phyloP scores from a whole-genome alignment of 2,113 vertebrate species.

The Calcarius ornatus region DNA sequence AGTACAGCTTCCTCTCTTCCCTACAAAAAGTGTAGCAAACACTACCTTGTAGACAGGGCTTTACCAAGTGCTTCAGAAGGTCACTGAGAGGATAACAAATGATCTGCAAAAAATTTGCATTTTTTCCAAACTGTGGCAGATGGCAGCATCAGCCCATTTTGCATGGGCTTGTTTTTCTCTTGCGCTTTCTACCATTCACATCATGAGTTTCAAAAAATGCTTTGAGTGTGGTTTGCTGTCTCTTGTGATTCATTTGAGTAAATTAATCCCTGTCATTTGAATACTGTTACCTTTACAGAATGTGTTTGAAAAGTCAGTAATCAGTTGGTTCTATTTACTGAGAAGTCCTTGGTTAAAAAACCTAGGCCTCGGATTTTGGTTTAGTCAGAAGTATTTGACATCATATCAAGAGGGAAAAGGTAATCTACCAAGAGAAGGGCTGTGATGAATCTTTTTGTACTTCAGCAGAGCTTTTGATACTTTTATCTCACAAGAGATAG shows the following conservation, averaged over 20 bases:
- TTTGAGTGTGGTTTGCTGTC: conserved; percentile 24
- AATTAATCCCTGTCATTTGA: conserved; percentile 12
- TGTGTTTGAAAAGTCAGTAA: background rate
- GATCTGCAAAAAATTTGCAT: conserved; percentile 6
- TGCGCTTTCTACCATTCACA: background rate
- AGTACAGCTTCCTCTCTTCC: background rate
- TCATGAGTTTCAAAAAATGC: background rate
- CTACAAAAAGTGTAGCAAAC: background rate
- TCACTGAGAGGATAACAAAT: background rate
- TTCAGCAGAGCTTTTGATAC: background rate
- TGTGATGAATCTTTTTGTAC: background rate
- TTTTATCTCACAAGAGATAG: background rate
- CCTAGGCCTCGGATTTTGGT: background rate
- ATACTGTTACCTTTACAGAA: background rate
- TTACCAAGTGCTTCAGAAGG: background rate
- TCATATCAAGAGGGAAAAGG: background rate
- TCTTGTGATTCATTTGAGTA: conserved; percentile 19
- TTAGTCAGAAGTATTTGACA: background rate
- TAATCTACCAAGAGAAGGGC: background rate
- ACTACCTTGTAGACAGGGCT: background rate
- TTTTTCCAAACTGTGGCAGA: conserved; percentile 36
- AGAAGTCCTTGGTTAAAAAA: background rate
- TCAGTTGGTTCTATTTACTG: background rate
- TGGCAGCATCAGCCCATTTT: conserved; percentile 37
- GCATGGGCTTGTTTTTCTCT: background rate